Evolutionary conservation across 1,140 invertebrate species (phyloP), one percentile per base, ranked within the genome.

Genomic region (Dolichoris vasculosae): DNA sequence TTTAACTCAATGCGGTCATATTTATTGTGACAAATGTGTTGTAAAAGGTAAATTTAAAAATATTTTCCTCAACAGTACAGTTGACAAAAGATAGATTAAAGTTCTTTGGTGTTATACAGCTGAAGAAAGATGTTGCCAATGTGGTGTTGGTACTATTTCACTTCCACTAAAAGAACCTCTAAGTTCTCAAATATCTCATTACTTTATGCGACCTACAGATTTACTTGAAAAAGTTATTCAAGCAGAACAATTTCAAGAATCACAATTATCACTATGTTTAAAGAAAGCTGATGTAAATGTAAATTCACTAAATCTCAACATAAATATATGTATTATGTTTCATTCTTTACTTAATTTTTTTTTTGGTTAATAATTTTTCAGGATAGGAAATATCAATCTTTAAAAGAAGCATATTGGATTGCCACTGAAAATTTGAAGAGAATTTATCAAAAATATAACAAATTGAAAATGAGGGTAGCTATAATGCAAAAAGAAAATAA

Each of bases 341-440:
- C 23, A 51, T 30, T 71, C 51, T 48, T 46, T 20, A 32, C 40
- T 43, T 48, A 30, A 6, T 40, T 0, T 46, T 48, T 20, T 2
- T 46, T 48, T 46, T 43, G 15, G n/a, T 75, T n/a, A 3, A 40
- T 38, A 64, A 46, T 46, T 69, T 71, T 82, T 3, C 51, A 83
- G 82, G 82, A 75, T 40, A 76, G 6, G 17, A 83, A 83, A 23
- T 83, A 83, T 46, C 69, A 83, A 46, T 76, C 71, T 15, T 63
- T 83, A n/a, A 83, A 83, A 35, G 82, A 83, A 63, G 82, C 82
- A 32, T 83, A 76, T 83, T 83, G 82, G 82, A 15, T 63, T 26
- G 76, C 26, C 40, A 51, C 55, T 76, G 82, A 83, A 83, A 83
- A 83, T 59, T 75, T 83, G 30, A 83, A 83, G 38, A 83, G 76